Evolutionary conservation across 2,113 vertebrate genomes (phyloP).

Genomic region (Petrocephalus microphthalmus): DNA sequence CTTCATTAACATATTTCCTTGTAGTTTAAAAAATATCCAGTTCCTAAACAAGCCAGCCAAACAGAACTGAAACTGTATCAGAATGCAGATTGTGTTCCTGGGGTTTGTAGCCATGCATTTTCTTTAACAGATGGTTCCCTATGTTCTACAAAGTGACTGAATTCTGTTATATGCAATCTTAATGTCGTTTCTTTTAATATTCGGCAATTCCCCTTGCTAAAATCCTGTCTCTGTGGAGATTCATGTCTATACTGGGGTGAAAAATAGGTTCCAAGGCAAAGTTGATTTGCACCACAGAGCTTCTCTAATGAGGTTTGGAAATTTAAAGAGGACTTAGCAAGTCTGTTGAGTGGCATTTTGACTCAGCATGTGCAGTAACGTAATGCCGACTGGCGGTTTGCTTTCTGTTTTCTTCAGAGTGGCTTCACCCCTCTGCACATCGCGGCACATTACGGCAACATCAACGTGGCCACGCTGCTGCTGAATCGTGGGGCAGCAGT

Average conservation of each 20-base stretch:
- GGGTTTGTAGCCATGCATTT: not conserved
- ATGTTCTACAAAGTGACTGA: not conserved
- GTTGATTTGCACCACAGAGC: not conserved
- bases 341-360: not conserved
- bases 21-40: not conserved
- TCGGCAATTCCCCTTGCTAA: not conserved
- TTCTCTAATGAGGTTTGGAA: slow-evolving; percentile 2
- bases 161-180: not conserved
- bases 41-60: not conserved
- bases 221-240: not conserved
- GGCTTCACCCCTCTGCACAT: slow-evolving; percentile 95
- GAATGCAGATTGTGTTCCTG: not conserved
- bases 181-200: not conserved
- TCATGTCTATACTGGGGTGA: not conserved
- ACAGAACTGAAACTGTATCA: not conserved
- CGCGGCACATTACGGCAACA: slow-evolving; percentile 90
- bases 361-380: not conserved
- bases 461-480: slow-evolving; percentile 90
- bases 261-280: not conserved
- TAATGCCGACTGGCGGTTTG: not conserved
- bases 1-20: not conserved
- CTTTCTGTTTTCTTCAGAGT: slow-evolving; percentile 66
- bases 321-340: not conserved
- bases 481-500: slow-evolving; percentile 89
- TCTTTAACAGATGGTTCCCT: not conserved